Base-by-base conservation (phyloP, 2,113 vertebrate genomes). In the Acanthochromis polyacanthus region DNA sequence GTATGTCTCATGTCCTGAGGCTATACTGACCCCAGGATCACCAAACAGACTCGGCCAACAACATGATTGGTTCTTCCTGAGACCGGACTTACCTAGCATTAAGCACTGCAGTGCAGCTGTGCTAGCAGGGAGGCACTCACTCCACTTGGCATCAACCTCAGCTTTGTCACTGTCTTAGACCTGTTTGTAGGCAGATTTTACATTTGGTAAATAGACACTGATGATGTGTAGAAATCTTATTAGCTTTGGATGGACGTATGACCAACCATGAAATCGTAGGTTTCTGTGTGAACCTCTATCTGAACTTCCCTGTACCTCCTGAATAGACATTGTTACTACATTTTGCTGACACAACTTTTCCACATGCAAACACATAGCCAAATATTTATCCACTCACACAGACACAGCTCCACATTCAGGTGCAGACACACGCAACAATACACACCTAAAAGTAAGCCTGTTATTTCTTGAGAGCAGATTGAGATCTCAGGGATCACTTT, bases 11-110 rank as follows among this genome's bases (percentile, higher is more conserved):
- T 89, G 81, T 83, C 90, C 88, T 57, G 66, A 66, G 90, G 91
- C 90, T 75, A 81, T 40, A 46, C 85, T 93, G 92, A 93, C 93
- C 93, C 78, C 60, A 57, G 78, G 80, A 82, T 82, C 91, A 84
- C 80, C 81, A 79, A 86, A 87, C 81, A 88, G 74, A 71, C 81
- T 66, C 14, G 30, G 80, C 77, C 85, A 81, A 88, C 76, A 88
- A 83, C 82, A 73, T 89, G 89, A 93, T 84, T 91, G 89, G 89
- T 82, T 91, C 91, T 93, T 92, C 88, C 91, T 93, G 88, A 89
- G 90, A 87, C 88, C 83, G 77, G 87, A 90, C 76, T 88, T 93
- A 88, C 78, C 83, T 75, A 70, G 88, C 55, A 90, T 89, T 92
- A 93, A 82, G 75, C 81, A 15, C 75, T 62, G 52, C 46, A 10